A percentile compares a stretch with the other conserved stretches of the same genome.
Conservation (phyloP, 2,888 invertebrate genomes). For the Drosophila rubida region DNA sequence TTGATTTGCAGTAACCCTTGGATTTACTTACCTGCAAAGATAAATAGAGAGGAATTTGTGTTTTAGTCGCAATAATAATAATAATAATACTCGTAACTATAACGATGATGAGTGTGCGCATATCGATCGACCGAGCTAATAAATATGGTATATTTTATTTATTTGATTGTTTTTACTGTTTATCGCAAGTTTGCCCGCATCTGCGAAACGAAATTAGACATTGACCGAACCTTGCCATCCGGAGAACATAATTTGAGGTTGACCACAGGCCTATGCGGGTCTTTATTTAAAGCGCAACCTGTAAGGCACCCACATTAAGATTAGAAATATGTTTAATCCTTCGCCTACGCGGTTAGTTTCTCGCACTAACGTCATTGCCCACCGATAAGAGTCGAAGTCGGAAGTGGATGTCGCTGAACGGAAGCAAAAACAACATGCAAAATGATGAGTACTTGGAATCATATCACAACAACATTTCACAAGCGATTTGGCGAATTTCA, state of each 20-base stretch:
- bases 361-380: constrained; percentile 6
- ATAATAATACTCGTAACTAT: not conserved
- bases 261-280: constrained; percentile 36
- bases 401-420: not conserved
- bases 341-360: constrained; percentile 1
- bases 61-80: constrained; percentile 9
- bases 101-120: constrained; percentile 2
- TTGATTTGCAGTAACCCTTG: constrained; percentile 55
- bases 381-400: constrained; percentile 10
- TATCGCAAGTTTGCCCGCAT: constrained; percentile 41
- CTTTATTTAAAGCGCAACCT: constrained; percentile 2
- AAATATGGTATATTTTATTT: constrained; percentile 5
- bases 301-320: constrained; percentile 26
- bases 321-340: not conserved
- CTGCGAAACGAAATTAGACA: constrained; percentile 33
- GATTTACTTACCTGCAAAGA: constrained; percentile 72
- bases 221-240: constrained; percentile 3
- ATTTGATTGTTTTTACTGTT: constrained; percentile 2
- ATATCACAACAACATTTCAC: not conserved
- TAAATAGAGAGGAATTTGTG: constrained; percentile 27
- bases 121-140: constrained; percentile 14
- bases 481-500: not conserved
- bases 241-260: constrained; percentile 14
- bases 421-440: constrained; percentile 1
- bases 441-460: not conserved